Conservation (phyloP, 2,797 vertebrate species). For the Pseudomugil tenellus region DNA sequence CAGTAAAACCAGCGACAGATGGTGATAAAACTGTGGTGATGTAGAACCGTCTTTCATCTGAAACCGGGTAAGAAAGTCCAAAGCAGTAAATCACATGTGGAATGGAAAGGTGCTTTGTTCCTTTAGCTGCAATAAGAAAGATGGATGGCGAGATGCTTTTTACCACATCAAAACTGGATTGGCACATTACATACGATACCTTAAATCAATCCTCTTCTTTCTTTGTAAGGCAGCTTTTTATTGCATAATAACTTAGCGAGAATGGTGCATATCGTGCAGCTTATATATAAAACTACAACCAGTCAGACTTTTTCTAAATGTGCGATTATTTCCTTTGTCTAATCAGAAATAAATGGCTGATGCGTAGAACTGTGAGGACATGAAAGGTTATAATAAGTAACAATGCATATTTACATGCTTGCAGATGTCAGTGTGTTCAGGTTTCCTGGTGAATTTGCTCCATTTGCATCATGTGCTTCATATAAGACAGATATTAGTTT, state of each 20-base stretch:
- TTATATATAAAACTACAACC: neutral
- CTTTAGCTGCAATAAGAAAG: conserved; percentile 22
- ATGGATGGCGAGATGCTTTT: conserved; percentile 1
- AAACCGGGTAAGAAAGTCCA: conserved; percentile 62
- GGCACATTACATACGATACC: conserved; percentile 28
- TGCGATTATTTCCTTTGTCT: neutral
- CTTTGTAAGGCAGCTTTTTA: neutral
- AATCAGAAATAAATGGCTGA: neutral
- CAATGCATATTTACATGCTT: neutral
- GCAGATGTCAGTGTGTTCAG: neutral
- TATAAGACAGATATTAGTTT: neutral
- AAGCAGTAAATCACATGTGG: conserved; percentile 59
- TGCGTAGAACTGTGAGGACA: neutral
- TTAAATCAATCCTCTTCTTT: conserved; percentile 14
- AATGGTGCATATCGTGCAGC: neutral
- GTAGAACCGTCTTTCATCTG: conserved; percentile 60
- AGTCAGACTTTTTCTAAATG: neutral
- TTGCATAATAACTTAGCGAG: neutral
- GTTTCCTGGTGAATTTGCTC: neutral
- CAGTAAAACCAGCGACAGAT: conserved; percentile 36
- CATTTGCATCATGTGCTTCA: neutral
- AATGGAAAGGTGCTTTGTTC: conserved; percentile 55
- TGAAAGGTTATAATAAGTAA: neutral
- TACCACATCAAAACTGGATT: conserved; percentile 28
- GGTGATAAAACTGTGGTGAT: conserved; percentile 55